Evolutionary conservation across 1,140 invertebrate species (phyloP), one percentile per base, ranked within the genome.

Genomic region (Tenebrio molitor): DNA sequence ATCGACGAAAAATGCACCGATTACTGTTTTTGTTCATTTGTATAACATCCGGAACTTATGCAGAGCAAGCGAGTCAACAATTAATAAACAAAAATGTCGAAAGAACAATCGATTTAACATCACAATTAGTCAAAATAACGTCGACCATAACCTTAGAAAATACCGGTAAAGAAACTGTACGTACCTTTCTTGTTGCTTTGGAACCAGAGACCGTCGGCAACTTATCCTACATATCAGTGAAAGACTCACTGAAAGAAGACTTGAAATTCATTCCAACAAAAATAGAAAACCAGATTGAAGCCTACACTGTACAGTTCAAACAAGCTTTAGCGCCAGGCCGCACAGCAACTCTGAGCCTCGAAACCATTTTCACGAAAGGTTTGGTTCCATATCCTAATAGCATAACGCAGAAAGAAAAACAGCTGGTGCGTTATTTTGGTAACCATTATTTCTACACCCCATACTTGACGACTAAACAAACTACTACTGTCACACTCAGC

Each of bases 381-480:
- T 83, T 98, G 2, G 76, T 84, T 7, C 93, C 97, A 0, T 94
- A 95, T 84, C 97, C 97, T 0, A 89, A 89, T 12, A 87, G 91
- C 78, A 97, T 99, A 68, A 89, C 89, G 0, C 97, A 99, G 82
- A 91, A 93, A 73, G 97, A 99, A 79, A 96, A 96, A 77, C 97
- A 99, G 82, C 85, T 97, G 63, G 94, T 99, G 0, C 89, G 91
- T 74, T 98, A 93, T 79, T 88, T 84, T 65, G 96, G 95, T 23
- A 97, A 93, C 79, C 85, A 94, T 46, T 95, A 96, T 81, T 86
- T 93, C 5, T 97, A 90, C 80, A 91, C 92, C 0, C 94, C 95
- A 0, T 99, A 99, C 81, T 78, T 82, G 58, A 91, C 94, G 0
- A 82, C 78, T 1, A 91, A 91, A 16, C 95, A 98, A 83, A 95